Base-by-base conservation (phyloP, 2,797 vertebrate species). In the Cheirogaleus major region DNA sequence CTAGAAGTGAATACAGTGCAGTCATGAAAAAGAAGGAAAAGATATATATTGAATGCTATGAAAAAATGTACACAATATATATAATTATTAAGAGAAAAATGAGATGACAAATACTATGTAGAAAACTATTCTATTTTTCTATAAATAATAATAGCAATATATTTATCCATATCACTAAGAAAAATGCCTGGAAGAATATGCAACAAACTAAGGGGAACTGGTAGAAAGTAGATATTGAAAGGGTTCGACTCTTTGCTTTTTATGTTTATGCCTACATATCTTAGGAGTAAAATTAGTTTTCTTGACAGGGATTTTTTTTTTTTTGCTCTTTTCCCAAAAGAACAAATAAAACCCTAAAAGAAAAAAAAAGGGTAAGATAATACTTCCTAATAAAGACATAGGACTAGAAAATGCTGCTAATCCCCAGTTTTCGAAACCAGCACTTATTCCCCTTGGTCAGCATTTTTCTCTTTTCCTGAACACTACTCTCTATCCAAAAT, bases 401-500 rank as follows among this genome's bases (percentile, higher is more conserved):
- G 45, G 41, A 11, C 32, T 84, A 59, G 70, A 84, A 59, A 73
- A 38, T 65, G 27, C 69, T 75, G 18, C 50, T 70, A 65, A 84
- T 27, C 38, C 72, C 69, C 25, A 69, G 4, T 30, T 91, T 86
- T 70, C 69, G 48, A 80, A 92, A 52, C 22, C 22, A 70, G 61
- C 55, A 17, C 4, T 55, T 88, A 18, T 91, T 95, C 12, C 17
- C 61, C 92, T 92, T 72, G 32, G 72, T 96, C 95, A 96, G 95
- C 92, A 93, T 61, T 95, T 96, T 92, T 59, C 35, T 91, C 48
- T 65, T 67, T 67, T 73, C 79, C 87, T 84, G 65, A 96, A 80
- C 73, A 88, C 65, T 86, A 30, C 8, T 79, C 65, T 91, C 50
- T 43, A 52, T 80, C 95, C 87, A 97, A 97, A 93, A 89, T 84